Evolutionary conservation across 2,797 vertebrate genomes (phyloP).

Genomic region (Kryptopterus vitreolus): DNA sequence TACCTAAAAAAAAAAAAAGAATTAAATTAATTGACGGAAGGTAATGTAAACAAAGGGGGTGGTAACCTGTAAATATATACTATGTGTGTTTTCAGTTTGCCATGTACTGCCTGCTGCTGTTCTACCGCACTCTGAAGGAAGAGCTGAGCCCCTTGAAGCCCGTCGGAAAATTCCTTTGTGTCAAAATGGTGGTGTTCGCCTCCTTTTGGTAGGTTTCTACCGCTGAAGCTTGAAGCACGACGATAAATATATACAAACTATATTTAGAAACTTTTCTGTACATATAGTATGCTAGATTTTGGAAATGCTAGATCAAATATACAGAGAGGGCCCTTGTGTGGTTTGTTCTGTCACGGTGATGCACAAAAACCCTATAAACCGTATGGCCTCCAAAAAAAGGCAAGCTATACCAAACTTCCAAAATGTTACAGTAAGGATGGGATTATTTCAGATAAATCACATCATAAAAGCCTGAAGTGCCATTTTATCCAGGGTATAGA

Average conservation of each 20-base stretch:
- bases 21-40: background rate
- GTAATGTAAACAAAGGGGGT: too few relatives aligned
- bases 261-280: too few relatives aligned
- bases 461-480: background rate
- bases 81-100: constrained; percentile 80
- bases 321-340: background rate
- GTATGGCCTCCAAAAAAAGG: background rate
- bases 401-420: background rate
- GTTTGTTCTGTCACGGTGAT: background rate
- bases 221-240: background rate
- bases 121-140: constrained; percentile 90
- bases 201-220: constrained; percentile 88
- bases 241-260: too few relatives aligned
- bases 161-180: constrained; percentile 94
- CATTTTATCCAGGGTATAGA: background rate
- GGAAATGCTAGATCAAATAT: background rate
- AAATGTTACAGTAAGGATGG: background rate
- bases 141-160: constrained; percentile 91
- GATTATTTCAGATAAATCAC: too few relatives aligned
- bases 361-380: too few relatives aligned
- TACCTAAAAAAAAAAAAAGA: background rate
- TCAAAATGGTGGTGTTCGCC: constrained; percentile 97
- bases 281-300: background rate
- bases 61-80: background rate
- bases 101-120: constrained; percentile 96